A percentile compares a stretch with the other conserved stretches of the same genome.
Conservation (phyloP, 2,888 invertebrate species). For the Polydrusus pterygomalis region DNA sequence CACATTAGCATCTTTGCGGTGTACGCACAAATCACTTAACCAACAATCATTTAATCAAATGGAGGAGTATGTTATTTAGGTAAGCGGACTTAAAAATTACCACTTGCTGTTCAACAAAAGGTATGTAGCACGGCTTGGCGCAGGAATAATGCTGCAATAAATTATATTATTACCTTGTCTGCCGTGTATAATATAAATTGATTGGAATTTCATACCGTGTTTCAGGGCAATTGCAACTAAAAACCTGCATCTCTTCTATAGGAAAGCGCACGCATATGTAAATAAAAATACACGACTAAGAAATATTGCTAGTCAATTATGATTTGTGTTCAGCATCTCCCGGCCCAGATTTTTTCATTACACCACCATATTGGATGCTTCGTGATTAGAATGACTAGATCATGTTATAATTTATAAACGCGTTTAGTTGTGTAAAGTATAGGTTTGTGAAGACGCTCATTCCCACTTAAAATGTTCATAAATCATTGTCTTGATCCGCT, state of each 20-base stretch:
- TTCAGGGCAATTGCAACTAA: constrained; percentile 70
- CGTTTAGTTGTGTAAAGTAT: constrained; percentile 51
- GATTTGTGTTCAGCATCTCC: constrained; percentile 65
- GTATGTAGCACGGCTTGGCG: constrained; percentile 64
- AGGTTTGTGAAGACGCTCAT: constrained; percentile 45
- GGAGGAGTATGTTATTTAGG: constrained; percentile 57
- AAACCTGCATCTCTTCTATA: constrained; percentile 66
- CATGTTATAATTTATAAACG: constrained; percentile 55
- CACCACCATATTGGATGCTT: constrained; percentile 41
- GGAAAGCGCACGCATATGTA: constrained; percentile 67
- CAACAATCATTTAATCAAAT: constrained; percentile 62
- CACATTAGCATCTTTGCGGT: constrained; percentile 60
- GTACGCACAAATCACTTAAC: constrained; percentile 63
- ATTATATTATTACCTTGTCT: constrained; percentile 73
- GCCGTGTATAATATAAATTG: constrained; percentile 72
- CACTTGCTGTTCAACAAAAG: constrained; percentile 65
- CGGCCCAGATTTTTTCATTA: constrained; percentile 57
- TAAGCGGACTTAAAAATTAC: constrained; percentile 62
- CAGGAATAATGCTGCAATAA: constrained; percentile 71
- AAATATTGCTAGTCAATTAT: constrained; percentile 68
- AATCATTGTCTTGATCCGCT: constrained; percentile 42
- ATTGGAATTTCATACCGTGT: constrained; percentile 72
- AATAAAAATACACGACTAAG: constrained; percentile 65
- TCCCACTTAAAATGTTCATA: constrained; percentile 47
- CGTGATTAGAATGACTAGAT: constrained; percentile 54